Evolutionary conservation across 92 coral and sea anemone species (phyloP), one percentile per base, ranked within the genome.

Genomic region (Porites cylindrica): DNA sequence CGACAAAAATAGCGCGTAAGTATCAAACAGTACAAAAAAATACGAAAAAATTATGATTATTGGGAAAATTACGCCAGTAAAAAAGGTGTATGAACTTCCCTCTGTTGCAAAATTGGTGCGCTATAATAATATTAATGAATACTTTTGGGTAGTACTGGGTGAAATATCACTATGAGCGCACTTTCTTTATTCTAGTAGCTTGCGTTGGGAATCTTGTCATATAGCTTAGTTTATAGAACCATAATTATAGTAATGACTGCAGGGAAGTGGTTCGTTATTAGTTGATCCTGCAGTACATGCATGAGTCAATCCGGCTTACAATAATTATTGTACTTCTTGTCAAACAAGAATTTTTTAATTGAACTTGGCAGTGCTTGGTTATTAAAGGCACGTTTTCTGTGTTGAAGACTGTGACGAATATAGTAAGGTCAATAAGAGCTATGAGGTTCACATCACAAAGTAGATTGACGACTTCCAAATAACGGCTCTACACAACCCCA

Each of bases 301-400:
- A 56, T 56, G 14, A 56, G 13, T 56, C 12, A 56, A 56, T 10
- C 61, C 3, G 11, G 14, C 12, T 56, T 56, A 56, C 43, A 32
- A 50, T 51, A 17, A 52, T 14, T n/a, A 53, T 72, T 72, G n/a
- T 8, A 18, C 18, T 66, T 50, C 82, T 78, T 78, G 82, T 78
- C 58, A 78, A 78, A 78, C 72, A 78, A 78, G 82, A 64, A 11
- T 38, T 64, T 64, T 47, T 21, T 19, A 18, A 16, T 21, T 56
- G 80, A n/a, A 58, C 66, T 54, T 56, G 3, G 1, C 3, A 38
- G 68, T n/a, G 72, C 38, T 78, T 51, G 47, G 19, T 68, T 65
- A 78, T 78, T 78, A 78, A 78, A 78, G 72, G 52, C 51, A 64
- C 68, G 18, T 19, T 4, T 20, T 59, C 21, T 47, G 51, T 47